Evolutionary conservation across 2,113 vertebrate genomes (phyloP).

Genomic region (Trichomycterus rosablanca): DNA sequence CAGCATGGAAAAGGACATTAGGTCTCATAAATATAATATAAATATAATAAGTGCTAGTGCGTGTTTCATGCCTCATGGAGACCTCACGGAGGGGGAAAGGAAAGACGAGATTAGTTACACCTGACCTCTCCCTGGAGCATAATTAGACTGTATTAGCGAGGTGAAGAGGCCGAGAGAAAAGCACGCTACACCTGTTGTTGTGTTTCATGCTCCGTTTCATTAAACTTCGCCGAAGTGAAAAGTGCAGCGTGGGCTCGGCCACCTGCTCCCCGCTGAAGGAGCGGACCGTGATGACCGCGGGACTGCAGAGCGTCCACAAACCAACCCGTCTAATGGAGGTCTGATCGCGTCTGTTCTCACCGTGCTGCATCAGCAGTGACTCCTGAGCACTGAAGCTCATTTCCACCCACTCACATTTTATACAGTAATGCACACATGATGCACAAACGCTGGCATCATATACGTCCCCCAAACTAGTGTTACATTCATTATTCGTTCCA

Average conservation of each 20-base stretch:
- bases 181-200: slow-evolving; percentile 22
- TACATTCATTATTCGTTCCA: too few relatives aligned
- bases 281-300: slow-evolving; percentile 20
- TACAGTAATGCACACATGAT: background rate
- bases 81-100: too few relatives aligned
- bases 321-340: slow-evolving; percentile 33
- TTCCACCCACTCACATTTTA: slow-evolving; percentile 23
- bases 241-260: background rate
- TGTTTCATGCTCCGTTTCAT: slow-evolving; percentile 18
- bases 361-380: slow-evolving; percentile 34
- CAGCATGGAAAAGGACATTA: too few relatives aligned
- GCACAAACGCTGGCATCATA: background rate
- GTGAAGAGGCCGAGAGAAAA: background rate
- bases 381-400: slow-evolving; percentile 36
- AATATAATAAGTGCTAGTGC: too few relatives aligned
- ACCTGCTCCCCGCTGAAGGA: slow-evolving; percentile 5
- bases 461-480: too few relatives aligned
- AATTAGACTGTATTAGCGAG: slow-evolving; percentile 2
- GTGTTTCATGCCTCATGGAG: too few relatives aligned
- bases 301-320: slow-evolving; percentile 18
- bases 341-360: slow-evolving; percentile 36
- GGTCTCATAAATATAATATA: too few relatives aligned
- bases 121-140: background rate
- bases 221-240: slow-evolving; percentile 12
- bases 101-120: background rate